Conservation (phyloP, 2,888 invertebrate genomes). For the Drosophila crucigera region DNA sequence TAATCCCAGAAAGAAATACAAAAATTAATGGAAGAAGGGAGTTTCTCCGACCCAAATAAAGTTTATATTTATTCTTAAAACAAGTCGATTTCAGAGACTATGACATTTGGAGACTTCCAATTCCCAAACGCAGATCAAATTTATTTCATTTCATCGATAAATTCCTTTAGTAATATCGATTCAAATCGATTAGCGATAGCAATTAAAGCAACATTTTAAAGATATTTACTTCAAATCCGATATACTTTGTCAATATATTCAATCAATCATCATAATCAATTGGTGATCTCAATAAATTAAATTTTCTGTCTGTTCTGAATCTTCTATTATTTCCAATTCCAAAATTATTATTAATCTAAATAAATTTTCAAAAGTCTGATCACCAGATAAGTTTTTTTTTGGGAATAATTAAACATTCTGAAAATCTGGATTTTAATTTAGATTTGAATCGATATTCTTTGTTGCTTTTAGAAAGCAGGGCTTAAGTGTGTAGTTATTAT, state of each 20-base stretch:
- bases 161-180: neutral
- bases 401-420: neutral
- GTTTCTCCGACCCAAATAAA: neutral
- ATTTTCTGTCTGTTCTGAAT: neutral
- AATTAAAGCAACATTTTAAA: neutral
- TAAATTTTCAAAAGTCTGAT: neutral
- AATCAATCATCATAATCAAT: no score
- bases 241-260: neutral
- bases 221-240: neutral
- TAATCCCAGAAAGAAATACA: neutral
- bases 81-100: neutral
- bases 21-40: neutral
- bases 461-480: neutral
- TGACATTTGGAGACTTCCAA: neutral
- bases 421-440: fast-evolving
- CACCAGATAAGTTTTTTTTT: neutral
- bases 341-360: neutral
- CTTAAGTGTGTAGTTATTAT: neutral
- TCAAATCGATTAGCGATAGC: neutral
- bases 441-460: neutral
- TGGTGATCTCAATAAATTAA: neutral
- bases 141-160: neutral
- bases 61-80: neutral
- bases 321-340: neutral
- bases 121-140: neutral